Conservation (phyloP, 2,797 vertebrate species). For the Channa striata region DNA sequence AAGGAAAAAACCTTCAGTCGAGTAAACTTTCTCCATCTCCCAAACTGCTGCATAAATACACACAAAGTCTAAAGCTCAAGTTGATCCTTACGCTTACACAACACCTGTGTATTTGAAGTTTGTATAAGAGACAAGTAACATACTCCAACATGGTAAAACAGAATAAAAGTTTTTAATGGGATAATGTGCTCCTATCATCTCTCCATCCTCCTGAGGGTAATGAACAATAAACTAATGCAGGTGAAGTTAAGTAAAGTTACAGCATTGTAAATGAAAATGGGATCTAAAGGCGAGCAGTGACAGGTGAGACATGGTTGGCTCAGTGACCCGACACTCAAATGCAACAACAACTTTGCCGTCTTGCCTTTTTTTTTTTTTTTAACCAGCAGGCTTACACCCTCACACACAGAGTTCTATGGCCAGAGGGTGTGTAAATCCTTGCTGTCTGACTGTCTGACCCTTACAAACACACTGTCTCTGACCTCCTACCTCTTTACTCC, state of each 20-base stretch:
- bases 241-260: too few species aligned
- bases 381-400: constrained; percentile 12
- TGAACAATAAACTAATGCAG: too few species aligned
- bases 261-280: constrained; percentile 1
- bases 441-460: constrained; percentile 55
- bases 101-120: not conserved
- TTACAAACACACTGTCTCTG: constrained; percentile 54
- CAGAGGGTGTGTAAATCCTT: constrained; percentile 55
- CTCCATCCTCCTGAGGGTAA: too few species aligned
- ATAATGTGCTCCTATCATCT: too few species aligned
- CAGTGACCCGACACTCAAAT: not conserved
- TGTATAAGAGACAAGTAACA: not conserved
- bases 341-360: constrained; percentile 26
- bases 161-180: too few species aligned
- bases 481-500: constrained; percentile 34
- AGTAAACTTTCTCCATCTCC: too few species aligned
- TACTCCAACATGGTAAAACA: constrained; percentile 5
- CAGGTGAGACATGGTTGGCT: not conserved
- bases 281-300: constrained; percentile 2
- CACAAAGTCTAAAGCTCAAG: constrained; percentile 1
- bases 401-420: constrained; percentile 33
- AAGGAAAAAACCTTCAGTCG: too few species aligned
- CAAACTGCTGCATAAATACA: not conserved
- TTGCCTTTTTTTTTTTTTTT: constrained; percentile 20
- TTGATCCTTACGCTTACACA: not conserved